phyloP scores from a whole-genome alignment of 2,113 vertebrate genomes.

The Tachycineta bicolor region DNA sequence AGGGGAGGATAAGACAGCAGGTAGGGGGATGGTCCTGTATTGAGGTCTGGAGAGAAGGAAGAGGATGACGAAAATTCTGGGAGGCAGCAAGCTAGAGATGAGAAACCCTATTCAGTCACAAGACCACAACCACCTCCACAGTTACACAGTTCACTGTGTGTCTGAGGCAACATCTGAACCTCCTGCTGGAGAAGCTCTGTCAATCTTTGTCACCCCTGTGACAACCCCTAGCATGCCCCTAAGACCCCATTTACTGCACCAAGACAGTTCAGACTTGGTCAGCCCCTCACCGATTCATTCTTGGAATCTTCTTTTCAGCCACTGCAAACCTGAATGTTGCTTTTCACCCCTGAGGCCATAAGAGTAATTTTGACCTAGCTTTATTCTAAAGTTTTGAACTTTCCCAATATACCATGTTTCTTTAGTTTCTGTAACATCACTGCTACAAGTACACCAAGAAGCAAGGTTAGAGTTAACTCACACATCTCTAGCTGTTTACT shows the following conservation, averaged over 20 bases:
- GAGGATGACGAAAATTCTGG: background rate
- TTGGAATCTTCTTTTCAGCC: background rate
- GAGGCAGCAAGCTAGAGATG: background rate
- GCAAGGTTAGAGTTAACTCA: background rate
- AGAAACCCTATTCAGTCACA: background rate
- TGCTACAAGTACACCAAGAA: background rate
- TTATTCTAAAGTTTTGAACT: background rate
- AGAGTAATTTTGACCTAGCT: background rate
- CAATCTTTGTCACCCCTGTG: background rate
- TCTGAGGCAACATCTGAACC: too few relatives aligned
- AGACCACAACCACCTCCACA: background rate
- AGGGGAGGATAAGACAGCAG: background rate
- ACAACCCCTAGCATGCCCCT: fast-evolving
- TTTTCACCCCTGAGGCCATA: background rate
- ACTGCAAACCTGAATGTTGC: background rate
- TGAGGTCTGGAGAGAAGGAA: background rate
- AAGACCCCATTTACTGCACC: background rate
- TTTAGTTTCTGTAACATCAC: background rate
- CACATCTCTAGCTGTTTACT: background rate
- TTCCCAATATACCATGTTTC: background rate
- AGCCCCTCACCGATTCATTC: background rate
- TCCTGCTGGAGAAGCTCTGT: background rate
- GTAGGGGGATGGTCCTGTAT: background rate
- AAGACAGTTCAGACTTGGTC: background rate
- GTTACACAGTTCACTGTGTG: background rate